Conservation (phyloP, 2,113 vertebrate genomes). For the Lota lota region DNA sequence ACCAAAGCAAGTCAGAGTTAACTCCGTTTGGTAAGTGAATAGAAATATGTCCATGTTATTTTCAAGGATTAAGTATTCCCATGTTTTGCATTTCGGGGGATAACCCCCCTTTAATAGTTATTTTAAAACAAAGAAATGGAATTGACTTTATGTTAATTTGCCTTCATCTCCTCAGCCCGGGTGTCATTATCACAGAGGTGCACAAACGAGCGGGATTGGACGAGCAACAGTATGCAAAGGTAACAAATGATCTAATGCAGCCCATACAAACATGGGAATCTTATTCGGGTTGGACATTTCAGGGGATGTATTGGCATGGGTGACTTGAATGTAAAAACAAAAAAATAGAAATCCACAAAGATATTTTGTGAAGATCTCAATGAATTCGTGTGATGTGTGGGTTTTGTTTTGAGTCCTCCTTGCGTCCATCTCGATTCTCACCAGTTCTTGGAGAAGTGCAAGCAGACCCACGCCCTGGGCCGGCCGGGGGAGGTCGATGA, state of each 20-base stretch:
- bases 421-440: neutral
- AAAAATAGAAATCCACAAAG: too few species aligned
- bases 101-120: too few species aligned
- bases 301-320: too few species aligned
- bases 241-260: conserved; percentile 13
- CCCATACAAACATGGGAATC: too few species aligned
- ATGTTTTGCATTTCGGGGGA: too few species aligned
- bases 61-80: neutral
- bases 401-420: neutral
- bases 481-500: conserved; percentile 77
- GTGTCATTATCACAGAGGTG: conserved; percentile 77
- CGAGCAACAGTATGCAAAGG: conserved; percentile 74
- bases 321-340: too few species aligned
- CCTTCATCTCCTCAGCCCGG: conserved; percentile 59
- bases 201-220: conserved; percentile 77
- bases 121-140: too few species aligned
- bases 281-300: too few species aligned
- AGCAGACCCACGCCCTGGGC: conserved; percentile 76
- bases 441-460: conserved; percentile 69
- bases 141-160: neutral
- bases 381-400: neutral
- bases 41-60: neutral
- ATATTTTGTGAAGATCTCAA: too few species aligned
- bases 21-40: conserved; percentile 75
- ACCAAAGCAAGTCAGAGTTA: conserved; percentile 76